These are phyloP conservation scores for Calypte anna DNA, from an alignment of 2,113 vertebrate genomes.

Conservation along the genomic window DNA sequence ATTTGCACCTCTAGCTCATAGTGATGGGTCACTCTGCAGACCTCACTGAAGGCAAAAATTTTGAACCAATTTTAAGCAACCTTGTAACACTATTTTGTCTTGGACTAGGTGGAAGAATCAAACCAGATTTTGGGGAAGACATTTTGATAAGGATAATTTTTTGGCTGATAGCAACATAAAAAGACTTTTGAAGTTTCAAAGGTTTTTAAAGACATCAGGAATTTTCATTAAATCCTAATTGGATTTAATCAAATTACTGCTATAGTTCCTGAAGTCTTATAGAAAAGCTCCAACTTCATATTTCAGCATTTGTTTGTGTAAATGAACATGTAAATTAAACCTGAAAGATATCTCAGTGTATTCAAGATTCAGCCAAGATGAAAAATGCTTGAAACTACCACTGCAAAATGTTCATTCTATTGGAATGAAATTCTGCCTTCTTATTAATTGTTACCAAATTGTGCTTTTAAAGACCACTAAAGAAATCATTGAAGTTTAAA, in stretches of 20 bases:
- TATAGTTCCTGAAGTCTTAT: background rate
- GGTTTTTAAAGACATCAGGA: background rate
- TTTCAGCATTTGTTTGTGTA: background rate
- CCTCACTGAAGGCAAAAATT: background rate
- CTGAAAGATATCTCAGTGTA: background rate
- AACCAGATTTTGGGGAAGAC: background rate
- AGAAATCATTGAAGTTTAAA: background rate
- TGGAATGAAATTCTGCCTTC: background rate
- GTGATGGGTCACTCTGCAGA: background rate
- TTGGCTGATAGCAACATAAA: background rate
- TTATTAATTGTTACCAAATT: background rate
- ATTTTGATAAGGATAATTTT: background rate
- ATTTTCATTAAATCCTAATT: background rate
- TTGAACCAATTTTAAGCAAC: background rate
- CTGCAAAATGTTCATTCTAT: background rate
- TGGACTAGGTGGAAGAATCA: background rate
- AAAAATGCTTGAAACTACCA: background rate
- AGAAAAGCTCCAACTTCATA: background rate
- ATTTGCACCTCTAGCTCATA: background rate
- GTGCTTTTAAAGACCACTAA: background rate
- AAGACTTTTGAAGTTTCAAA: background rate
- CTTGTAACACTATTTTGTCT: background rate
- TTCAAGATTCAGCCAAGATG: background rate
- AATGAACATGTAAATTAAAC: background rate
- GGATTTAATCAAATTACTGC: background rate